A percentile compares a stretch with the other conserved stretches of the same genome.
These are phyloP conservation scores for Yponomeuta cagnagella DNA, from an alignment of 2,888 invertebrate genomes.

Conservation along the genomic window DNA sequence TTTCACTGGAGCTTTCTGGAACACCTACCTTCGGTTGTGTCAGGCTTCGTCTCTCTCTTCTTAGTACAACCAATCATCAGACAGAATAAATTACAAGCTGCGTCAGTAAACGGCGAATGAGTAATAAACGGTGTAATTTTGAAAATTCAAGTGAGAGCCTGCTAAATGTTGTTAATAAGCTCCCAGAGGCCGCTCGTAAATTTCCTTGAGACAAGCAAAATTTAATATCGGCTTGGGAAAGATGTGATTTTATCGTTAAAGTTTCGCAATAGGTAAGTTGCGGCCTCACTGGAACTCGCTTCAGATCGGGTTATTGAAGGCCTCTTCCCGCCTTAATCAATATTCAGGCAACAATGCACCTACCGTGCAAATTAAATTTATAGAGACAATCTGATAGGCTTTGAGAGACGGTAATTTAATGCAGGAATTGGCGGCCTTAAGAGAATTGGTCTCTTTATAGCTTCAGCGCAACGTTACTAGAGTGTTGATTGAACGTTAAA, in stretches of 20 bases:
- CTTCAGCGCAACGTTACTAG: background rate
- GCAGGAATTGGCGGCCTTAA: background rate
- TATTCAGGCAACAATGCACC: conserved; percentile 45
- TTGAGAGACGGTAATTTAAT: background rate
- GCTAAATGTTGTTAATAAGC: conserved; percentile 48
- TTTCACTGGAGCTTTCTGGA: no score
- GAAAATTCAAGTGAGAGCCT: conserved; percentile 31
- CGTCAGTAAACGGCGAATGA: background rate
- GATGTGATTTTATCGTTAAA: conserved; percentile 61
- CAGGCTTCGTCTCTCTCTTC: background rate
- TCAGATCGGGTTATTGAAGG: conserved; percentile 52
- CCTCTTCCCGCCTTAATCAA: conserved; percentile 54
- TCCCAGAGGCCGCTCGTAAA: conserved; percentile 47
- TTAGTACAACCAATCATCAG: background rate
- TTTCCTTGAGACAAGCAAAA: conserved; percentile 62
- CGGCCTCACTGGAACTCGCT: conserved; percentile 45
- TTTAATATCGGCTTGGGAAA: conserved; percentile 62
- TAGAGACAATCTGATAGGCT: conserved; percentile 12
- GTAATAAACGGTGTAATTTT: conserved; percentile 12
- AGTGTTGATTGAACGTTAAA: background rate
- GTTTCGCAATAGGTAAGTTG: conserved; percentile 65
- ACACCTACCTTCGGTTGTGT: background rate
- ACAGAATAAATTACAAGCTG: background rate
- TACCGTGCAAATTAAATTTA: conserved; percentile 14
- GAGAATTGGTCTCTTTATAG: background rate